Conservation (phyloP, 2,888 invertebrate genomes). For the Stenichneumon culpator region DNA sequence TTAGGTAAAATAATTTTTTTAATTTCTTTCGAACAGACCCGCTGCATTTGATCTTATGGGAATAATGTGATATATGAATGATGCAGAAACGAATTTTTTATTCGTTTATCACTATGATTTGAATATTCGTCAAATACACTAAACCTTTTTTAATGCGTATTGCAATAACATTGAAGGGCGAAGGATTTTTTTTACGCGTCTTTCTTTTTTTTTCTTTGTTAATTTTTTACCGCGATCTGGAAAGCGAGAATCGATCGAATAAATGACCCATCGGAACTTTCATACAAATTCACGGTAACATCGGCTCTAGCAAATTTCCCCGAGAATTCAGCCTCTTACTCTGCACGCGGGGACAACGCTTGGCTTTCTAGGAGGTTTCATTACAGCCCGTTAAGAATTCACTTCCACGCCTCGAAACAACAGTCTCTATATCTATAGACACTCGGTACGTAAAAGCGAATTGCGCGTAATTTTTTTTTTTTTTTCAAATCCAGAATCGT, state of each 20-base stretch:
- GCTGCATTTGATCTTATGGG: too few species aligned
- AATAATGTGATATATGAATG: too few species aligned
- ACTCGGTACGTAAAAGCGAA: constrained; percentile 16
- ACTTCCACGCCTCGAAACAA: constrained; percentile 19
- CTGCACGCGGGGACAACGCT: constrained; percentile 25
- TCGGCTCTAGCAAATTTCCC: constrained; percentile 27
- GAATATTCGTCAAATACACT: too few species aligned
- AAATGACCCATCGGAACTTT: constrained; percentile 1
- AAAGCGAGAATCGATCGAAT: constrained; percentile 18
- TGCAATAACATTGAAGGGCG: too few species aligned
- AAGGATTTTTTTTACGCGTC: too few species aligned
- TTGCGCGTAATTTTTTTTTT: not conserved
- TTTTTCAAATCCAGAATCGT: constrained; percentile 13
- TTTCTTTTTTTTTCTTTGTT: too few species aligned
- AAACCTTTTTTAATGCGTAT: too few species aligned
- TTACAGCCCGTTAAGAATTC: constrained; percentile 24
- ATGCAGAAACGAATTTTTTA: too few species aligned
- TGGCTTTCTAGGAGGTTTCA: constrained; percentile 30
- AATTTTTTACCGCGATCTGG: not conserved
- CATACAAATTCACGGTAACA: constrained; percentile 3
- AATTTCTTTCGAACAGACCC: too few species aligned
- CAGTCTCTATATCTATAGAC: not conserved
- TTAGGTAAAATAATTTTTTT: too few species aligned
- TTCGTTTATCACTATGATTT: too few species aligned
- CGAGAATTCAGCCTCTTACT: constrained; percentile 43